Evolutionary conservation across 2,888 invertebrate species (phyloP), one percentile per base, ranked within the genome.

Genomic region (Doris montereyensis): DNA sequence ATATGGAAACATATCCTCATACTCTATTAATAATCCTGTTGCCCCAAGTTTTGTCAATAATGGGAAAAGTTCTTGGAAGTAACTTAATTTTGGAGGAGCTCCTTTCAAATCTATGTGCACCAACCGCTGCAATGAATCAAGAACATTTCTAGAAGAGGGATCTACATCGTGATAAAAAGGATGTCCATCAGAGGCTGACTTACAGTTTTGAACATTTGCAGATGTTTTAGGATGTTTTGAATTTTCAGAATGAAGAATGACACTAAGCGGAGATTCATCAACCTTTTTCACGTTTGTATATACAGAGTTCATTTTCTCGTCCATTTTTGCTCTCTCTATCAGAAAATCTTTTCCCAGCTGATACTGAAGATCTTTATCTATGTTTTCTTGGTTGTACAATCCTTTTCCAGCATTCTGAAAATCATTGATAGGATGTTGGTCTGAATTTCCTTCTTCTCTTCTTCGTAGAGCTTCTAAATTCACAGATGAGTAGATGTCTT

Each of bases 1-100:
- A 89, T 94, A 96, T 0, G 96, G 96, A 90, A 96, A 96, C 95
- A 95, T 96, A 86, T 96, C 96, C 90, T 96, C 96, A 88, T 96
- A 96, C 88, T 96, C 96, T 52, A 96, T 92, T 0, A 96, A 91
- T 13, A 96, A 88, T 0, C 95, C 96, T 28, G 95, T 96, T 0
- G 94, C 95, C 13, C 95, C 92, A 70, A 88, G 83, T 41, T 82
- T 80, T 34, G 81, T 85, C 30, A 91, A 80, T 17, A 90, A 79
- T 28, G 90, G 89, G 65, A 91, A 88, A 10, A 91, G 75, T 76
- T 90, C 82, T 70, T 88, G 92, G 89, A 91, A 88, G 83, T 91
- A 92, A 5, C 84, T 81, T 1, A 95, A 86, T 84, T 94, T 94
- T 0, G 95, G 95, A 0, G 96, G 95, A 0, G 96, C 95, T 2